Conservation (phyloP, 2,888 invertebrate genomes). For the Calameuta pallipes region DNA sequence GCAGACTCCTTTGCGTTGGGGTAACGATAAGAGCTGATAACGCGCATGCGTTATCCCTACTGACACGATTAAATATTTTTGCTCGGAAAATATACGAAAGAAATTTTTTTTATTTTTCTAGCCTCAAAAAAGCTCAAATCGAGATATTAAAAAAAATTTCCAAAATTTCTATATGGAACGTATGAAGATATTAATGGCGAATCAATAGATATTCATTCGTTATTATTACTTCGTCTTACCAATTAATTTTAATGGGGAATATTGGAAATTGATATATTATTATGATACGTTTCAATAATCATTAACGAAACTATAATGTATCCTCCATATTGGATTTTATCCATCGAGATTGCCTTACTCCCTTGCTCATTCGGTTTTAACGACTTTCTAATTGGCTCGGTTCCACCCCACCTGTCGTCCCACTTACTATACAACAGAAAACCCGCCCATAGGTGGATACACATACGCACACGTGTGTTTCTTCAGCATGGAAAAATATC, state of each 20-base stretch:
- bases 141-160: background rate
- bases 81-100: background rate
- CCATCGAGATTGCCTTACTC: background rate
- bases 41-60: constrained; percentile 9
- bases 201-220: background rate
- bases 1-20: background rate
- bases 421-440: background rate
- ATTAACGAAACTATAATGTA: background rate
- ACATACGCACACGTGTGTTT: background rate
- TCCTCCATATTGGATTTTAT: background rate
- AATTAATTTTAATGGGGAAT: background rate
- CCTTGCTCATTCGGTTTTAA: background rate
- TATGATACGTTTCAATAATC: background rate
- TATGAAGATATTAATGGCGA: background rate
- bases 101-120: background rate
- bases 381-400: background rate
- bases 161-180: background rate
- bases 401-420: background rate
- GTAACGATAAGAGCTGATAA: background rate
- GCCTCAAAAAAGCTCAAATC: background rate
- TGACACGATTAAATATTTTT: background rate
- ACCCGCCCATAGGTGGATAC: background rate
- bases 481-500: background rate
- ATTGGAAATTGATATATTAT: background rate
- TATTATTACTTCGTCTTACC: background rate